Conservation (phyloP, 35 echinoderm and acorn worm genomes). For the Antedon bifida region DNA sequence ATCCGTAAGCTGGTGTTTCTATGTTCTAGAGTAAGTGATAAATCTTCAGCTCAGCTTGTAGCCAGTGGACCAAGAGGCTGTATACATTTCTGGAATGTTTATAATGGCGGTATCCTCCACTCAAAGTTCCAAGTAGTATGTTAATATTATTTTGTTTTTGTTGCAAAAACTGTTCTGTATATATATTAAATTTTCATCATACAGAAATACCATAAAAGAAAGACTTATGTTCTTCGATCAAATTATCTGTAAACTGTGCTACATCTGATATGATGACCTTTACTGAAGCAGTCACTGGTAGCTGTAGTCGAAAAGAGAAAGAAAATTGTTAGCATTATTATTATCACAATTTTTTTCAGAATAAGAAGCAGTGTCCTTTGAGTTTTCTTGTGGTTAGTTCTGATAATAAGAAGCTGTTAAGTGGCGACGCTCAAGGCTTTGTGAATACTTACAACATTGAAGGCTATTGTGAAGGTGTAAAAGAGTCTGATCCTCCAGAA, state of each 20-base stretch:
- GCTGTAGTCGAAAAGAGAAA: no score
- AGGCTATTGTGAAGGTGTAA: slow-evolving; percentile 39
- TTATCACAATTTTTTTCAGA: neutral
- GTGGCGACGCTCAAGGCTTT: slow-evolving; percentile 41
- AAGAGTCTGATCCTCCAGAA: slow-evolving; percentile 48
- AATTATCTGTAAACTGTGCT: neutral
- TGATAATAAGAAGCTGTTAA: neutral
- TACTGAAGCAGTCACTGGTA: no score
- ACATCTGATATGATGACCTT: no score
- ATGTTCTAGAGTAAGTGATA: slow-evolving; percentile 35
- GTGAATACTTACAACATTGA: slow-evolving; percentile 73
- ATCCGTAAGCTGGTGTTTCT: slow-evolving; percentile 58
- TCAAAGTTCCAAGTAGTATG: slow-evolving; percentile 73
- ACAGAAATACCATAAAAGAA: neutral
- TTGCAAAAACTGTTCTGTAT: neutral
- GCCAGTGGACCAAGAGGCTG: slow-evolving; percentile 86
- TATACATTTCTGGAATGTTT: slow-evolving; percentile 98
- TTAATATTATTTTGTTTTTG: slow-evolving; percentile 4
- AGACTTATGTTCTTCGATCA: neutral
- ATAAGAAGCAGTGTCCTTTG: neutral
- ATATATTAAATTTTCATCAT: neutral
- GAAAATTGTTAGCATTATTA: no score
- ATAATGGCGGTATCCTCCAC: slow-evolving; percentile 78
- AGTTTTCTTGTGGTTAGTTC: neutral
- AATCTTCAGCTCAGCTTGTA: slow-evolving; percentile 73